Conservation (phyloP, 2,888 invertebrate genomes). For the Selenia dentaria region DNA sequence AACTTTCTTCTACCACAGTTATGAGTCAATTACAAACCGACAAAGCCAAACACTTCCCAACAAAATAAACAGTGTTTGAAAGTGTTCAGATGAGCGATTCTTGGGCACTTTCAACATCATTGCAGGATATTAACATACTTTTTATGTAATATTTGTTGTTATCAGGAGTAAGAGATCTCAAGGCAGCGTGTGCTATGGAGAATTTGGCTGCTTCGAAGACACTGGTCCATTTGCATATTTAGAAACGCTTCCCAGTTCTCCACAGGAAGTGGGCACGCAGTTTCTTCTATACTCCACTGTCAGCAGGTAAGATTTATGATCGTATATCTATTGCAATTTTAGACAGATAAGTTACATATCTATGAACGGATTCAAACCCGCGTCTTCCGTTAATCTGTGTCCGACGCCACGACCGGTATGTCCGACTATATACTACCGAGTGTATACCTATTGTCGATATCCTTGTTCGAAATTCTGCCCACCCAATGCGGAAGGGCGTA, state of each 20-base stretch:
- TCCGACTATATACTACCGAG: no score
- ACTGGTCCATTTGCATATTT: slow-evolving; percentile 95
- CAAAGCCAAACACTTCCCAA: no score
- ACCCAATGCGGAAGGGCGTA: no score
- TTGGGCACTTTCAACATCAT: slow-evolving; percentile 24
- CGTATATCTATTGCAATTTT: not conserved
- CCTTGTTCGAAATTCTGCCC: no score
- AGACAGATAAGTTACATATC: no score
- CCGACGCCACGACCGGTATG: no score
- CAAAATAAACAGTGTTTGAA: slow-evolving; percentile 25
- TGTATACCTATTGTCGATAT: no score
- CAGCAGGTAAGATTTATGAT: slow-evolving; percentile 76
- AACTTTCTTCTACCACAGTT: slow-evolving; percentile 3
- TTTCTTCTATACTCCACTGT: slow-evolving; percentile 90
- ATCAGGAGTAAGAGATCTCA: slow-evolving; percentile 90
- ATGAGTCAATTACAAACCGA: no score
- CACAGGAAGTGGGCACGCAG: slow-evolving; percentile 94
- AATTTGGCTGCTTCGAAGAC: slow-evolving; percentile 96
- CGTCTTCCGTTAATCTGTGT: no score
- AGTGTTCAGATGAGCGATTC: slow-evolving; percentile 22
- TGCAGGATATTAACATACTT: slow-evolving; percentile 24
- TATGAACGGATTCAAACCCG: no score
- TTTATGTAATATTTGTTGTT: not conserved
- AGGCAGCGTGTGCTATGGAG: slow-evolving; percentile 93
- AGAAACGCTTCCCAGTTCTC: slow-evolving; percentile 94